phyloP scores from a whole-genome alignment of 2,113 vertebrate species.

The Ovis aries region ARS-UI_Ramb_v3.0 NC_056065.1:14513501-14514000 shows the following conservation, averaged over 20 bases:
- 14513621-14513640: neutral
- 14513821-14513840: neutral
- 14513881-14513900: neutral
- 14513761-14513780: neutral
- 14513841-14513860: neutral
- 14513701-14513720: neutral
- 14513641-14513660: fast-evolving
- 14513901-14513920: neutral
- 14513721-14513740: neutral
- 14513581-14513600: neutral
- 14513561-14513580: neutral
- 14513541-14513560: neutral
- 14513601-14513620: neutral
- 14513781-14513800: neutral
- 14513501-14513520: neutral
- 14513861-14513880: neutral
- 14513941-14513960: neutral
- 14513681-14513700: neutral
- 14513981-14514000: neutral
- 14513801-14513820: neutral
- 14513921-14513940: neutral
- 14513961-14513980: neutral
- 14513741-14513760: neutral
- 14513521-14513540: neutral
- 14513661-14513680: neutral